Evolutionary conservation across 1,140 invertebrate species (phyloP), one percentile per base, ranked within the genome.

Genomic region (Aphelenchoides besseyi): DNA sequence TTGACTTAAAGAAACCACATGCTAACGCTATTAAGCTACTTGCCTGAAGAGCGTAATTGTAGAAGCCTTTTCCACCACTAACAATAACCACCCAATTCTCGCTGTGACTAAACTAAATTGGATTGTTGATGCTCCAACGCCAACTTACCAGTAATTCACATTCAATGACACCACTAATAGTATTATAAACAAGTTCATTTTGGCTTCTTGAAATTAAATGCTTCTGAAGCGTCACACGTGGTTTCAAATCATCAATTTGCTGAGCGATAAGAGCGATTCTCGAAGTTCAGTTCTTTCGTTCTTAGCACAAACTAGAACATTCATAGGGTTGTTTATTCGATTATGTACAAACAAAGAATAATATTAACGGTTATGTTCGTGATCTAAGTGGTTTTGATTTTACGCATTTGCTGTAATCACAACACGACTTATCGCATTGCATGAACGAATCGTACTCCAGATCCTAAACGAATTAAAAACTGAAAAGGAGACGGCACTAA

Each of bases 391-490:
- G 12, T 26, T 72, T 70, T 2, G 69, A 32, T 35, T 12, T 23
- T 23, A 53, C 33, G 48, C 70, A 72, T 32, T 72, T 73, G 9
- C 12, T 3, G 32, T 72, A 72, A 53, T 72, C 70, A 68, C 70
- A 72, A 53, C 70, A 72, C 29, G 70, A 72, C 53, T 57, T 52
- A 5, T 72, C 70, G 32, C 70, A 72, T 33, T 72, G 53, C 5
- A 74, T 75, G 12, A 53, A n/a, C 2, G 69, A 48, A 35, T 70
- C 69, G 35, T 70, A 72, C n/a, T 48, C 69, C 26, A 3, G 3
- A 2, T 70, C 69, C 69, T 70, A 23, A 70, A 71, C 8, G 62
- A 8, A 8, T 33, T 59, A 8, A 18, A 33, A 8, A 18, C 23
- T 33, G 32, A 41, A 8, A 41, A 5, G n/a, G 5, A 41, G 5